Evolutionary conservation across 2,113 vertebrate species (phyloP).

Genomic region (Catharus minimus): DNA sequence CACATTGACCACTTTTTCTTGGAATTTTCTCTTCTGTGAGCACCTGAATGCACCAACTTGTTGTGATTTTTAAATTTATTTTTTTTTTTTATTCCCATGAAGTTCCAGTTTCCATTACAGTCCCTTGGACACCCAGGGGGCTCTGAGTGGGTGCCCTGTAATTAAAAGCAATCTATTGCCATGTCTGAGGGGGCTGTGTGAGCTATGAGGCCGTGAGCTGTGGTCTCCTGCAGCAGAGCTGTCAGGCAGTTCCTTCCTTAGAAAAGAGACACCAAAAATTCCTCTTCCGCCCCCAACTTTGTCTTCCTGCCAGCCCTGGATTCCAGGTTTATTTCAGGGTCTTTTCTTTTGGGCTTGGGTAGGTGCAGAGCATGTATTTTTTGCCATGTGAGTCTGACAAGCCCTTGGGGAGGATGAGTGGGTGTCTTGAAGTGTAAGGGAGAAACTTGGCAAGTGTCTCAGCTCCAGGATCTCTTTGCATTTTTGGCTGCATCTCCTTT

Average conservation of each 20-base stretch:
- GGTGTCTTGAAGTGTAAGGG: slow-evolving; percentile 46
- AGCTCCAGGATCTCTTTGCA: slow-evolving; percentile 43
- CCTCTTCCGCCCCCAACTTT: slow-evolving; percentile 22
- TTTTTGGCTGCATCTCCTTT: slow-evolving; percentile 47
- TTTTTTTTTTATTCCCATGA: background rate
- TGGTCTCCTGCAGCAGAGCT: slow-evolving; percentile 5
- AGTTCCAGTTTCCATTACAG: background rate
- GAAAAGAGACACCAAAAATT: slow-evolving; percentile 52
- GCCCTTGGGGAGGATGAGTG: slow-evolving; percentile 60
- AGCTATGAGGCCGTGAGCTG: background rate
- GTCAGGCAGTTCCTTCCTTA: slow-evolving; percentile 37
- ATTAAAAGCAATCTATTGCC: slow-evolving; percentile 35
- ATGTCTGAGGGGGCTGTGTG: background rate
- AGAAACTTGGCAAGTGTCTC: slow-evolving; percentile 44
- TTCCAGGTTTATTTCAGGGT: slow-evolving; percentile 65
- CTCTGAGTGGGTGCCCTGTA: background rate
- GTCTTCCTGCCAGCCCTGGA: slow-evolving; percentile 58
- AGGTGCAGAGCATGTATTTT: slow-evolving; percentile 49
- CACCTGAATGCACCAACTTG: background rate
- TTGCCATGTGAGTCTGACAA: slow-evolving; percentile 65
- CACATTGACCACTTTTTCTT: background rate
- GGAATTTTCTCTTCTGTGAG: background rate
- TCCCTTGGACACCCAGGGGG: background rate
- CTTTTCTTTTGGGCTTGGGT: slow-evolving; percentile 53
- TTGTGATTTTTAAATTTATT: background rate